Conservation (phyloP, 2,797 vertebrate genomes). For the Schizopygopsis malacanthus region DNA sequence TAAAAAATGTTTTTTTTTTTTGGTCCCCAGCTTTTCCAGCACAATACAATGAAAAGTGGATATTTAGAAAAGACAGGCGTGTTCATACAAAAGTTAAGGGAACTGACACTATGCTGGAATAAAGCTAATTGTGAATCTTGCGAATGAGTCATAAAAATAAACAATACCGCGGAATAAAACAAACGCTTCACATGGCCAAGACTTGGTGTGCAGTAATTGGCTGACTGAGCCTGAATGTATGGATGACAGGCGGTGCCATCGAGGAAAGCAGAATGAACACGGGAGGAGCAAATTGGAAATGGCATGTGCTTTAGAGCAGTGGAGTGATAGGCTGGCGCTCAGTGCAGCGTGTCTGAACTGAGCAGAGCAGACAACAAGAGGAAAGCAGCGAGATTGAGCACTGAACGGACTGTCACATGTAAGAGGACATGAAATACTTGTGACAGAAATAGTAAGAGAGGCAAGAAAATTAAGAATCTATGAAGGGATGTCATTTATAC, state of each 20-base stretch:
- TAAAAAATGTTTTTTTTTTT: constrained; percentile 8
- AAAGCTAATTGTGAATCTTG: neutral
- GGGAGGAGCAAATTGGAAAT: constrained; percentile 62
- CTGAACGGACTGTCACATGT: constrained; percentile 53
- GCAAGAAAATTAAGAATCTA: neutral
- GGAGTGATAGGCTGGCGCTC: constrained; percentile 53
- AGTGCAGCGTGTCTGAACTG: constrained; percentile 45
- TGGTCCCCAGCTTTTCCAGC: neutral
- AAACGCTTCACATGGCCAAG: constrained; percentile 2
- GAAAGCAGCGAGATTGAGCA: constrained; percentile 48
- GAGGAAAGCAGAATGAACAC: constrained; percentile 51
- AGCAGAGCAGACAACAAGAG: constrained; percentile 53
- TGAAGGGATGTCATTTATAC: neutral
- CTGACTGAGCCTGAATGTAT: constrained; percentile 47
- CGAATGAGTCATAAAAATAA: constrained; percentile 26
- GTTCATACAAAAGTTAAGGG: neutral
- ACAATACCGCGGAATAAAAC: constrained; percentile 10
- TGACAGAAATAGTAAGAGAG: constrained; percentile 33
- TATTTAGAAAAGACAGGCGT: neutral
- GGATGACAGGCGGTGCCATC: constrained; percentile 43
- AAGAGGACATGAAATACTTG: constrained; percentile 53
- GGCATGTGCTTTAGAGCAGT: constrained; percentile 63
- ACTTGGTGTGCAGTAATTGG: constrained; percentile 25
- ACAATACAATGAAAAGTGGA: neutral
- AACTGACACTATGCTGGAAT: neutral